A percentile compares a stretch with the other conserved stretches of the same genome.
These are phyloP conservation scores for Agapornis canus DNA, from an alignment of 2,797 vertebrate genomes.

Conservation along the genomic window DNA sequence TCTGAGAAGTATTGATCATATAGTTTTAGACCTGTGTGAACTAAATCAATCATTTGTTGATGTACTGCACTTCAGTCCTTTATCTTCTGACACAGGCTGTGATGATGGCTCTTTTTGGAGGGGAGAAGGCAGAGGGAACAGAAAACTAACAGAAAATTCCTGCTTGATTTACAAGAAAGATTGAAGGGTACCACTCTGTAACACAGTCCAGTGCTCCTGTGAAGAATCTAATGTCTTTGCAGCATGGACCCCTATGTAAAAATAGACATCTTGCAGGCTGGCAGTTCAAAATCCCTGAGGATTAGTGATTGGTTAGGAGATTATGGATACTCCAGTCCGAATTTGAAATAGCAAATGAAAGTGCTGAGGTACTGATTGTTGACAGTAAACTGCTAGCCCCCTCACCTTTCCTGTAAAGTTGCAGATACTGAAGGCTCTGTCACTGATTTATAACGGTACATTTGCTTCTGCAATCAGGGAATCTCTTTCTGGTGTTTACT, in stretches of 20 bases:
- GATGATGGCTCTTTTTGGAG: neutral
- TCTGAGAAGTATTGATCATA: neutral
- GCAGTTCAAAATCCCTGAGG: constrained; percentile 40
- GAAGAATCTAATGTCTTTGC: neutral
- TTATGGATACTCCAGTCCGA: neutral
- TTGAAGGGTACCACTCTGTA: neutral
- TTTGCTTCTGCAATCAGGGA: neutral
- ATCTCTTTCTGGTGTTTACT: neutral
- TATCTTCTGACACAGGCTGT: neutral
- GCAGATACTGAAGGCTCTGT: neutral
- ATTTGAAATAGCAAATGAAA: constrained; percentile 47
- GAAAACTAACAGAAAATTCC: neutral
- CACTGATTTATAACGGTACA: neutral
- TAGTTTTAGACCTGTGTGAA: neutral
- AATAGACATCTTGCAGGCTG: constrained; percentile 30
- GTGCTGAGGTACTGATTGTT: neutral
- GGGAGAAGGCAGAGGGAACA: neutral
- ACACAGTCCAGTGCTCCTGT: neutral
- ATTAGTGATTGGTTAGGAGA: constrained; percentile 53
- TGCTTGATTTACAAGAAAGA: neutral
- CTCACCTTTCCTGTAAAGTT: neutral
- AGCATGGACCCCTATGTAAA: neutral
- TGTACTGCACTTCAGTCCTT: neutral
- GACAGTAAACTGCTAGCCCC: neutral
- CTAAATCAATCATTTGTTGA: neutral